Evolutionary conservation across 2,888 invertebrate genomes (phyloP), one percentile per base, ranked within the genome.

Genomic region (Teleogryllus oceanicus): DNA sequence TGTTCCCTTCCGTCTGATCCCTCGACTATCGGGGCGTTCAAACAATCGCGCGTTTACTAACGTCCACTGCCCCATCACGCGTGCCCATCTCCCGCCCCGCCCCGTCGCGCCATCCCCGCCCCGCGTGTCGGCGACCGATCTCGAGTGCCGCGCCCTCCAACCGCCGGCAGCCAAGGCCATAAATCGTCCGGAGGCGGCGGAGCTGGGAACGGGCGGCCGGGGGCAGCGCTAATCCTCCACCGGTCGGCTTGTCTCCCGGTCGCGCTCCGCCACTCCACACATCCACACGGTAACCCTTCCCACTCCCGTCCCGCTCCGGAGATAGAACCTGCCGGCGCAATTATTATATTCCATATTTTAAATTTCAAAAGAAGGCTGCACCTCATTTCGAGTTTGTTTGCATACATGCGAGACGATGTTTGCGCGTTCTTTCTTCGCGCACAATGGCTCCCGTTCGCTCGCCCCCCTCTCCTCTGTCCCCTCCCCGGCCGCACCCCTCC

Each of bases 281-380:
- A n/a, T 16, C 16, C 62, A 13, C 62, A 4, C 5, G 3, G 21
- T 13, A 13, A 62, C 16, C 62, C 62, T 62, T 12, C 62, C n/a
- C 8, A 37, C 62, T 21, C 21, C 21, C 62, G 62, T 1, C 62
- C 12, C 62, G 12, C 62, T 62, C 3, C 62, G 62, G 62, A 18
- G n/a, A 37, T 37, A 62, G 62, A 62, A 62, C 62, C 62, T 62
- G 16, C 16, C 62, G 4, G 62, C 62, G 62, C 62, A 62, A 62
- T 62, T 62, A 62, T 62, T 62, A 62, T 62, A 62, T 62, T 62
- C 62, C 62, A 62, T 62, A 62, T 62, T 62, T 62, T 62, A 62
- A 62, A 62, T 62, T 62, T 62, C 11, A 62, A 16, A 62, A 11
- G 62, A 62, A 3, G 62, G 13, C 13, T 12, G 62, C 62, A 62